Evolutionary conservation across 2,113 vertebrate genomes (phyloP).

Genomic region (Phainopepla nitens): DNA sequence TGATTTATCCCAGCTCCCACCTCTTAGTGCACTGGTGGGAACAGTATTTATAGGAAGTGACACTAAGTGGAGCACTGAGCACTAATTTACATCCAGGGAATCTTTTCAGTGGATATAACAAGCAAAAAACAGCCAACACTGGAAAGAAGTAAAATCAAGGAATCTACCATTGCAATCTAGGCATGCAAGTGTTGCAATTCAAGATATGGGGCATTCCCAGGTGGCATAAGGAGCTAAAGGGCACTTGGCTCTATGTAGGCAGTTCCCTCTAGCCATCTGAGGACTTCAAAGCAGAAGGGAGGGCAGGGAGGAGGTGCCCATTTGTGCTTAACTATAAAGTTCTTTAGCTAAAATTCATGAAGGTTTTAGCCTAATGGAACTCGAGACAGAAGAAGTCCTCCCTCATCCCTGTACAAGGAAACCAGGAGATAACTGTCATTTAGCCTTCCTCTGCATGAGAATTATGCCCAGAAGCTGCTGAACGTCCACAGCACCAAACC

Average conservation of each 20-base stretch:
- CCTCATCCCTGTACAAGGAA: neutral
- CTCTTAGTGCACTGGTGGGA: fast-evolving
- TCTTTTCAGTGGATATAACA: neutral
- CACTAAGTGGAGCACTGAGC: neutral
- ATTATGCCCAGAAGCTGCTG: neutral
- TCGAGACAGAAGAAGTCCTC: neutral
- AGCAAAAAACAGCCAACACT: neutral
- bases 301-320: neutral
- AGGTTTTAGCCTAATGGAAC: neutral
- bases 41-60: neutral
- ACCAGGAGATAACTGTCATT: neutral
- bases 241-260: fast-evolving
- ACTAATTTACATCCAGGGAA: neutral
- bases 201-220: neutral
- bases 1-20: neutral
- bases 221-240: neutral
- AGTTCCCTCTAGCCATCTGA: neutral
- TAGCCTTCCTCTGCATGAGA: fast-evolving
- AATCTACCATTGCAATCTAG: neutral
- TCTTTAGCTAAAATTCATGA: neutral
- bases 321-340: neutral
- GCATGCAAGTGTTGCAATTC: neutral
- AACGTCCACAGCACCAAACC: neutral
- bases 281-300: neutral
- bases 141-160: neutral